Base-by-base conservation (phyloP, 2,113 vertebrate genomes). In the Morone saxatilis region DNA sequence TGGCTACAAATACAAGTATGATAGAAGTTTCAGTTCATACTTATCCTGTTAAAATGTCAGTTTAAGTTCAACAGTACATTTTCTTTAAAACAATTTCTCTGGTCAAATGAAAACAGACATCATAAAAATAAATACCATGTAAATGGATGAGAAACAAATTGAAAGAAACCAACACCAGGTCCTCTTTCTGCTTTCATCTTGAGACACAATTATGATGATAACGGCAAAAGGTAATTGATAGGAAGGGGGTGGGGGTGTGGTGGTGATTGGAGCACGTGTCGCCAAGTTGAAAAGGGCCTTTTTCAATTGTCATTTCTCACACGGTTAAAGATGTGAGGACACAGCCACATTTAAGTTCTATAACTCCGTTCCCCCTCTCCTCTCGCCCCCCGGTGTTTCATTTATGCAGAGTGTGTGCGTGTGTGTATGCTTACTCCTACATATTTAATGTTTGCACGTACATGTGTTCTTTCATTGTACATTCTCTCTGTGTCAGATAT, bases 401-500 rank as follows among this genome's bases (percentile, higher is more conserved):
- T 63, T 70, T 48, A 62, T 56, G 66, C 47, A 57, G 45, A 54
- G 41, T 43, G 41, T 43, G 41, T 56, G 50, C 40, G 41, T 48
- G 22, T 57, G 53, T 65, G 61, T 12, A 45, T 76, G 50, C 61
- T 43, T 66, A 57, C 60, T 61, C 47, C 61, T 87, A 38, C 72
- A 84, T 80, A 76, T 80, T 87, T 80, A 3, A 83, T 71, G 19
- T 71, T 31, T 47, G 38, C 81, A 76, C 12, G 41, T 68, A 59
- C 56, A 43, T 53, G n/a, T 43, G 70, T 65, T 51, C 51, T 82
- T 82, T 85, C 71, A 79, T 78, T 71, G 59, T 71, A 54, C 59
- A 89, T 80, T 83, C 86, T 75, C 85, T 84, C 36, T 81, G 61
- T 71, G 61, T 63, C 36, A n/a, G 59, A 60, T 38, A 65, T 56